Conservation (phyloP, 2,888 invertebrate genomes). For the Thumatha senex region DNA sequence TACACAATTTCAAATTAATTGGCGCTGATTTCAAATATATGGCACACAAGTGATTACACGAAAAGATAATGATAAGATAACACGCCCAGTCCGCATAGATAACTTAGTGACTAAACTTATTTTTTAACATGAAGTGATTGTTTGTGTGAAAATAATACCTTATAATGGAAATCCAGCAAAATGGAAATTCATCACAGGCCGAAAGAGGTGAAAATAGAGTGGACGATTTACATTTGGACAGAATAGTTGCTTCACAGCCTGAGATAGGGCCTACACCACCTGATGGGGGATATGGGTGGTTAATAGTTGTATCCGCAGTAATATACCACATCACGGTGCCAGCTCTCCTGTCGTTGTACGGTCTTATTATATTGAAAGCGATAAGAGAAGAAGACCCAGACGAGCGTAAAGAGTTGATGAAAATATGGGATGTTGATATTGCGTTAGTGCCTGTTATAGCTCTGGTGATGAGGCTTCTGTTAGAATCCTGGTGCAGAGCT, state of each 20-base stretch:
- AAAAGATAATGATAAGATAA: slow-evolving; percentile 78
- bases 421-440: slow-evolving; percentile 84
- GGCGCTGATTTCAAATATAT: slow-evolving; percentile 73
- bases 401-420: slow-evolving; percentile 49
- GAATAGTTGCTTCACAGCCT: slow-evolving; percentile 85
- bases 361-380: slow-evolving; percentile 79
- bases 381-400: slow-evolving; percentile 75
- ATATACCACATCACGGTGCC: slow-evolving; percentile 85
- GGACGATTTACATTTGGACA: slow-evolving; percentile 80
- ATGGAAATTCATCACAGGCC: slow-evolving; percentile 33
- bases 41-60: slow-evolving; percentile 70
- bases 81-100: slow-evolving; percentile 65
- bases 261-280: slow-evolving; percentile 86
- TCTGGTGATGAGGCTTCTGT: slow-evolving; percentile 80
- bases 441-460: slow-evolving; percentile 84
- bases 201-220: slow-evolving; percentile 51
- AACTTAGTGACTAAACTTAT: slow-evolving; percentile 55
- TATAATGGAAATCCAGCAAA: slow-evolving; percentile 61
- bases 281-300: slow-evolving; percentile 87
- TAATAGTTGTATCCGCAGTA: slow-evolving; percentile 83
- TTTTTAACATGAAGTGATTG: slow-evolving; percentile 68
- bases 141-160: slow-evolving; percentile 48
- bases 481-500: slow-evolving; percentile 84
- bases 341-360: slow-evolving; percentile 79
- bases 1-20: slow-evolving; percentile 20